Base-by-base conservation (phyloP, 1,140 invertebrate species). In the Euborellia annulipes region DNA sequence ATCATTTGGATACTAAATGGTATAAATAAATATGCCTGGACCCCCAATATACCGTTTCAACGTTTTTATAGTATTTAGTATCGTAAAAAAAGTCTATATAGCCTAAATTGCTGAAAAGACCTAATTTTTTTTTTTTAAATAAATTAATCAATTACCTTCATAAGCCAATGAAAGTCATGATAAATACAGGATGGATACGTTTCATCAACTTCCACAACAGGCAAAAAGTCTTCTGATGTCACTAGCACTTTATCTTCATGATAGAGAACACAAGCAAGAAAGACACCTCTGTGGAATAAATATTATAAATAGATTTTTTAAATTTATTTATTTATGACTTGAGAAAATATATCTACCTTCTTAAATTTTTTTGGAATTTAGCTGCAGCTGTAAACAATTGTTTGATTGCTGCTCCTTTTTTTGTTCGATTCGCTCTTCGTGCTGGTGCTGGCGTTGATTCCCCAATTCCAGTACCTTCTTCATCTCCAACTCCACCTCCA, bases 121-220 rank as follows among this genome's bases (percentile, higher is more conserved):
- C 18, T 13, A 6, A 41, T 8, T 47, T 13, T 9, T 39, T 11
- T 13, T 49, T 18, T 14, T 9, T 22, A 4, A 22, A 20, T 3
- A 36, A 41, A 36, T 37, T 13, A 38, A 11, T 16, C 14, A 36
- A 42, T 53, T 63, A 95, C 85, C 73, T 97, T 96, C 80, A 97
- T 88, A 2, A 98, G 68, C 93, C 93, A 98, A 63, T 97, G 85
- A 61, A 93, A 89, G 64, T 98, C 92, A 47, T 79, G 80, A 58
- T 93, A 79, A 21, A 95, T 78, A 50, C 84, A 83, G 50, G 80
- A 84, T 18, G 89, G 85, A 61, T 89, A 95, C 14, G 85, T 88
- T 65, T 98, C 93, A 62, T 97, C 92, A 13, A 97, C 82, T 68
- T 96, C 90, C 52, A 97, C 85, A 22, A 94, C 88, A 3, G 94